Evolutionary conservation across 2,797 vertebrate genomes (phyloP).

Genomic region (Hemitrygon akajei): DNA sequence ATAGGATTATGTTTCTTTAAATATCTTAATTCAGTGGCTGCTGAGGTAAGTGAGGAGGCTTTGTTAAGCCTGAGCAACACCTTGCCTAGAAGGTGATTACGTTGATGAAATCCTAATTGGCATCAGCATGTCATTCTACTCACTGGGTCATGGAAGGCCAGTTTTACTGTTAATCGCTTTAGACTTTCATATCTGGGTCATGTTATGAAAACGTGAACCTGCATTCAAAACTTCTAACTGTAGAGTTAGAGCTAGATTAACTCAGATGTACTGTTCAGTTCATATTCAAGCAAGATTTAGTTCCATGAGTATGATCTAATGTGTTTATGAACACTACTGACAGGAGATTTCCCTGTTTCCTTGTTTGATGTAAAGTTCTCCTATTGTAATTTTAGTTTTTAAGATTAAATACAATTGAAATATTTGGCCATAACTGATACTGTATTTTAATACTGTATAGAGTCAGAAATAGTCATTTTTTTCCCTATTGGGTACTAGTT

Average conservation of each 20-base stretch:
- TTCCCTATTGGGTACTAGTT: background rate
- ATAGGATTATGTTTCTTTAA: slow-evolving; percentile 28
- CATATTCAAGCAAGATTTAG: background rate
- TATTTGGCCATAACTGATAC: background rate
- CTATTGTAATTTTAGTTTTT: background rate
- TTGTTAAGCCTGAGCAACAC: background rate
- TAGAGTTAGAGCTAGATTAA: background rate
- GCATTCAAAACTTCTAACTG: background rate
- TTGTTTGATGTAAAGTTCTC: background rate
- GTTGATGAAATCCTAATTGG: slow-evolving; percentile 4
- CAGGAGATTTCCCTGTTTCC: background rate
- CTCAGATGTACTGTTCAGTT: background rate
- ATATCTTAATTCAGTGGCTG: slow-evolving; percentile 3
- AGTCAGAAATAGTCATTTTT: background rate
- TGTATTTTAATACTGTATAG: background rate
- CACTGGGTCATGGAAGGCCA: background rate
- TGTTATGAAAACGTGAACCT: background rate
- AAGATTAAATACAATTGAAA: background rate
- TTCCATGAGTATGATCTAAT: background rate
- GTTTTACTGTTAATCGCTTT: slow-evolving; percentile 21
- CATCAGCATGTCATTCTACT: slow-evolving; percentile 9
- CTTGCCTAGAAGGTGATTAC: slow-evolving; percentile 18
- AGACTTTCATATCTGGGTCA: slow-evolving; percentile 6
- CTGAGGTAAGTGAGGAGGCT: background rate
- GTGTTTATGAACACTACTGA: background rate